Percentiles rank a stretch among this genome's conserved stretches.
Conservation (phyloP, 2,113 vertebrate species). For the Pluvianellus socialis region DNA sequence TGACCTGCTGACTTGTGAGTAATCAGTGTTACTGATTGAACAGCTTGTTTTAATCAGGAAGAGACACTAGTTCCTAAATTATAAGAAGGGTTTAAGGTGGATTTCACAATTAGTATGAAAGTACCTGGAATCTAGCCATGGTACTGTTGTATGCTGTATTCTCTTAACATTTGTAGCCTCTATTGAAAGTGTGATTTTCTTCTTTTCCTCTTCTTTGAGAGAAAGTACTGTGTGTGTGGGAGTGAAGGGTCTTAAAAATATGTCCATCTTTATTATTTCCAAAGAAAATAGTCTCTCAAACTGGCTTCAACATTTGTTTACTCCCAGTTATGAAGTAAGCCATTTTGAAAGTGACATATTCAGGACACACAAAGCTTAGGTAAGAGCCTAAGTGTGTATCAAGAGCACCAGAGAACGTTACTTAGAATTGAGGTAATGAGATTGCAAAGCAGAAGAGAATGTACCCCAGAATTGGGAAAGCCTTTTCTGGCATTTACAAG, state of each 20-base stretch:
- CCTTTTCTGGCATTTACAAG: neutral
- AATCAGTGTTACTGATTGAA: neutral
- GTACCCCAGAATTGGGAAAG: neutral
- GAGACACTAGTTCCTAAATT: neutral
- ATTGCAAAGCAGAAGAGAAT: neutral
- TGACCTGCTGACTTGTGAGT: neutral
- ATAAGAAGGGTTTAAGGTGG: neutral
- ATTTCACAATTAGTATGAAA: neutral
- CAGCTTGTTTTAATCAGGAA: neutral
- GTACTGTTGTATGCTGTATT: neutral
- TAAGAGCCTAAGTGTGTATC: neutral
- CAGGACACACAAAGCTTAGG: neutral
- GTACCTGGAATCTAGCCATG: neutral
- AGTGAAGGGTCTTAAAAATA: neutral
- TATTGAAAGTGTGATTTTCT: neutral
- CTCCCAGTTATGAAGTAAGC: neutral
- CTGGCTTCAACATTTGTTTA: neutral
- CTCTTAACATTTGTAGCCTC: neutral
- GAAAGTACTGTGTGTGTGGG: neutral
- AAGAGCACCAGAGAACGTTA: neutral
- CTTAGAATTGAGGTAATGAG: neutral
- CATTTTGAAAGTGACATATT: neutral
- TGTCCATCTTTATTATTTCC: neutral
- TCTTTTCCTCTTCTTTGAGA: neutral
- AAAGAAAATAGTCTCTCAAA: neutral